phyloP scores from a whole-genome alignment of 2,113 vertebrate genomes.

The Takifugu bimaculatus region DNA sequence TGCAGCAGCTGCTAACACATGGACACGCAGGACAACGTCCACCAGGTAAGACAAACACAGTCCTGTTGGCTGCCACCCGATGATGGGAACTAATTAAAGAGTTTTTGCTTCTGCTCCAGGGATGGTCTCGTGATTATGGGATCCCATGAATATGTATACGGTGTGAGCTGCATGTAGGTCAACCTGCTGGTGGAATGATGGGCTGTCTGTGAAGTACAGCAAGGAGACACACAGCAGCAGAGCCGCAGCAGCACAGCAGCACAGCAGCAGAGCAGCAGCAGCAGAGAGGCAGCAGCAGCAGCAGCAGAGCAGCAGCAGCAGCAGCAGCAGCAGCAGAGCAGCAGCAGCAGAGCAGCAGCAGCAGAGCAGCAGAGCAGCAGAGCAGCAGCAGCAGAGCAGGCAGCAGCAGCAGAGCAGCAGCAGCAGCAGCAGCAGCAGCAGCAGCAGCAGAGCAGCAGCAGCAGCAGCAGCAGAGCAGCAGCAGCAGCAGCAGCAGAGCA shows the following conservation, averaged over 20 bases:
- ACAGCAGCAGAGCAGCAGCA: slow-evolving; percentile 22
- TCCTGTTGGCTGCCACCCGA: slow-evolving; percentile 34
- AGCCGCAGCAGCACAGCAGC: too few relatives aligned
- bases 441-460: too few relatives aligned
- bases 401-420: neutral
- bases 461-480: slow-evolving; percentile 24
- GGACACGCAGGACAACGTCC: slow-evolving; percentile 16
- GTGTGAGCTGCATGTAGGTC: slow-evolving; percentile 60
- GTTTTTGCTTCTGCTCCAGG: slow-evolving; percentile 51
- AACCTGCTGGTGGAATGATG: slow-evolving; percentile 50
- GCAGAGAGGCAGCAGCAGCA: neutral
- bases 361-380: too few relatives aligned
- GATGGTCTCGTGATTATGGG: slow-evolving; percentile 52
- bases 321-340: too few relatives aligned
- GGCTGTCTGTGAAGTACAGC: slow-evolving; percentile 43
- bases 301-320: too few relatives aligned
- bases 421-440: slow-evolving; percentile 2
- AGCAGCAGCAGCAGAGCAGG: too few relatives aligned
- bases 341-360: too few relatives aligned
- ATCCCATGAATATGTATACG: slow-evolving; percentile 63
- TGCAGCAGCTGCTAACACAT: neutral
- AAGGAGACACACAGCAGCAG: slow-evolving; percentile 9
- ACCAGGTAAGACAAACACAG: slow-evolving; percentile 33
- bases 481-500: too few relatives aligned
- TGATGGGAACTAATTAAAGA: slow-evolving; percentile 62